Base-by-base conservation (phyloP, 1,140 invertebrate species). In the Bombus breviceps region DNA sequence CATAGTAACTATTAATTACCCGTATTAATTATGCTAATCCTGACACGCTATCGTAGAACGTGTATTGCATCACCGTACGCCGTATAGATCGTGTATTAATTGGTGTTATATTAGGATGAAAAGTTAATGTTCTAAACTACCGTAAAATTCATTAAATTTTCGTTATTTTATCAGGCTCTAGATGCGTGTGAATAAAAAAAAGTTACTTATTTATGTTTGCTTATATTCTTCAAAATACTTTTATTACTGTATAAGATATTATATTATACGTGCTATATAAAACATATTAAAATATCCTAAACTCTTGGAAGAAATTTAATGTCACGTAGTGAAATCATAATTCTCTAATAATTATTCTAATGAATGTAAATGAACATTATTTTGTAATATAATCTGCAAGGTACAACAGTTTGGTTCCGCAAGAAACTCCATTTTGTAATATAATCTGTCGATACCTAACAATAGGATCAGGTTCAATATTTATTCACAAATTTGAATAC, bases 1-100 rank as follows among this genome's bases (percentile, higher is more conserved):
- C 39, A 62, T 72, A 47, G 32, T 64, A 13, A 53, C 76, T 78
- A 79, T 72, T 85, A 85, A 79, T 85, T 85, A 85, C 39, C 68
- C 53, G 15, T 59, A 79, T 80, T 85, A 71, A 79, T 85, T 85
- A 85, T 80, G 83, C 76, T 72, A 79, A 79, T 85, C 39, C 39
- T 41, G 37, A 53, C 32, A 37, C 32, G 39, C 10, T 34, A 37
- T 69, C 57, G 68, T 34, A 6, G 32, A 9, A 25, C 39, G 47
- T 28, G 8, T 69, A 39, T 59, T 43, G 47, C 39, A 37, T 18
- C 9, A n/a, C 5, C 28, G 28, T 62, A n/a, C 28, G 28, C 28
- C 37, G 10, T 5, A 18, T n/a, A 22, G 6, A 32, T 12, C 2
- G 18, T 32, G 13, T 3, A 39, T 12, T 75, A 75, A n/a, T 34